Base-by-base conservation (phyloP, 2,888 invertebrate species). In the Diabrotica balteata region DNA sequence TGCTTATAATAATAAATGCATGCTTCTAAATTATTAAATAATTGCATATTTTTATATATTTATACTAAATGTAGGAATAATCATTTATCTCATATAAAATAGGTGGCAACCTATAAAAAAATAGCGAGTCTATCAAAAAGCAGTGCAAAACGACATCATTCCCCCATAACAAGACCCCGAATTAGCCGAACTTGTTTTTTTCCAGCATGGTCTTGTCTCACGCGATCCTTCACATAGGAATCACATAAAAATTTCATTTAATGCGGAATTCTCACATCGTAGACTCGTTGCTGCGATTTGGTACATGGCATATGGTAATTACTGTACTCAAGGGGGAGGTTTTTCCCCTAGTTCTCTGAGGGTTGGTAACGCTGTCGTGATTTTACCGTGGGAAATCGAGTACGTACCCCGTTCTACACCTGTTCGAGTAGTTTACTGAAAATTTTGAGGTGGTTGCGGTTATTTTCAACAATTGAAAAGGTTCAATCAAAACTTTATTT, bases 351-450 rank as follows among this genome's bases (percentile, higher is more conserved):
- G 51, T 8, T 53, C 68, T 68, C 59, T 52, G 76, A 75, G 79
- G 79, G 80, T 78, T 77, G 77, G 74, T 73, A 77, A 77, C 78
- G 79, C 76, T 77, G 78, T 76, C 75, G 77, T 78, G 78, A 78
- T 79, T 80, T 79, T 80, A 79, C 79, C 80, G 80, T 80, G 80
- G 79, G 79, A 80, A 80, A 67, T 62, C 63, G 62, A 51, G 57
- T 67, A 51, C 59, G 60, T 54, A 64, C 69, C 69, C 72, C 62
- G 55, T 59, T 44, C 62, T 72, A 70, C 72, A 72, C 72, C 72
- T 72, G 72, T 72, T 72, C 63, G 59, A 68, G 63, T 49, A 66
- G 52, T 53, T 52, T 58, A 58, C 64, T 44, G 47, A 49, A 62
- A 53, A 43, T 22, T 53, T 54, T n/a, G 62, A 62, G 62, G 11